Conservation (phyloP, 1,140 invertebrate species). For the Camponotus pennsylvanicus region DNA sequence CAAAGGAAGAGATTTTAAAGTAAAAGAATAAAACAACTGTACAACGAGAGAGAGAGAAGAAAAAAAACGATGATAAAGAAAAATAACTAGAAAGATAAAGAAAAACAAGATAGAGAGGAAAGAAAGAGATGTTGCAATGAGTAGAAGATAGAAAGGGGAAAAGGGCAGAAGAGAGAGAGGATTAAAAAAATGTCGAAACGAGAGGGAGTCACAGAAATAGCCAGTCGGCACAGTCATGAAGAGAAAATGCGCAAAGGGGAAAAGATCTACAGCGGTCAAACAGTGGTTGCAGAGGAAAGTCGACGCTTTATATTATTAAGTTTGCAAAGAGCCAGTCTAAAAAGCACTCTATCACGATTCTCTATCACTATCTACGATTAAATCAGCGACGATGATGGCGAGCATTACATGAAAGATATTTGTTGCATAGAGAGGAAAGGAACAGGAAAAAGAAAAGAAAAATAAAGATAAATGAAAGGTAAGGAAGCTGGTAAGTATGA, state of each 20-base stretch:
- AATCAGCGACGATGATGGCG: conserved; percentile 32
- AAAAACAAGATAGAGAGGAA: neutral
- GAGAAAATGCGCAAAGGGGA: neutral
- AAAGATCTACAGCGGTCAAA: conserved; percentile 28
- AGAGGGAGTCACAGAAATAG: conserved; percentile 16
- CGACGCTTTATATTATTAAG: conserved; percentile 43
- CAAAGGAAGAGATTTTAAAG: neutral
- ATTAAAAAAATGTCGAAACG: conserved; percentile 8
- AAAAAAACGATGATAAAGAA: neutral
- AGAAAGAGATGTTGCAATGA: conserved; percentile 16
- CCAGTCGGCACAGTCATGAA: neutral
- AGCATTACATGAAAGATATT: neutral
- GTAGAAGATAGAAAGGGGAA: neutral
- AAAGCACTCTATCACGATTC: conserved; percentile 19
- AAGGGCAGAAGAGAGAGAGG: neutral
- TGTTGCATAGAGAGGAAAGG: neutral
- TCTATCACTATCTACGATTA: conserved; percentile 5
- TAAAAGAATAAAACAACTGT: neutral
- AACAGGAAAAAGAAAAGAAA: neutral
- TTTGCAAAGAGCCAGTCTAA: conserved; percentile 35
- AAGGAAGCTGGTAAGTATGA: neutral
- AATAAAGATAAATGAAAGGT: neutral
- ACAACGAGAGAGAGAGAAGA: neutral
- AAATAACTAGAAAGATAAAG: neutral
- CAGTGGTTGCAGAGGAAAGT: conserved; percentile 12